A percentile compares a stretch with the other conserved stretches of the same genome.
Evolutionary conservation across 2,888 invertebrate genomes (phyloP).

Genomic region (Gnatocerus cornutus): DNA sequence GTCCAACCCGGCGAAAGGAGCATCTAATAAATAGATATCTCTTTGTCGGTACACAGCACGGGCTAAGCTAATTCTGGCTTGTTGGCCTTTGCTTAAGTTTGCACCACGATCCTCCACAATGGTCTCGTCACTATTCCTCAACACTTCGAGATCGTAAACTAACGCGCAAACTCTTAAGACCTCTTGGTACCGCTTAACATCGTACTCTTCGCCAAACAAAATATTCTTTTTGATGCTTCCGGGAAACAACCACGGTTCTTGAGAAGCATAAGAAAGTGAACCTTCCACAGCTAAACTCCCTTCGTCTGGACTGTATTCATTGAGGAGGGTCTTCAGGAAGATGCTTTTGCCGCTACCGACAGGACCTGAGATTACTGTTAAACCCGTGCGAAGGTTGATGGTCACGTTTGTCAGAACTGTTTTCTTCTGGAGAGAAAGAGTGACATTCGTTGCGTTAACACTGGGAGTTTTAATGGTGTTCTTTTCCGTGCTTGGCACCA

Average conservation of each 20-base stretch:
- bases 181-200: constrained; percentile 74
- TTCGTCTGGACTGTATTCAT: constrained; percentile 65
- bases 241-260: constrained; percentile 78
- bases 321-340: constrained; percentile 68
- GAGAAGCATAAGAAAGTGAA: constrained; percentile 74
- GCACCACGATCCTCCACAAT: constrained; percentile 87
- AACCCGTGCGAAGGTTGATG: constrained; percentile 68
- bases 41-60: constrained; percentile 83
- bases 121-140: constrained; percentile 81
- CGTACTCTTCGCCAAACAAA: constrained; percentile 79
- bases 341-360: constrained; percentile 79
- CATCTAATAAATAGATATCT: constrained; percentile 85
- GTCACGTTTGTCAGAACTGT: constrained; percentile 69
- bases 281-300: constrained; percentile 72
- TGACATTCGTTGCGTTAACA: background rate
- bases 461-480: background rate
- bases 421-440: constrained; percentile 44
- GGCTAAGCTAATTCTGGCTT: constrained; percentile 85
- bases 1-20: constrained; percentile 87
- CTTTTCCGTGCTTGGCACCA: background rate
- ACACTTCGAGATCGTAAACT: constrained; percentile 73
- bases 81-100: constrained; percentile 88
- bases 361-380: constrained; percentile 77
- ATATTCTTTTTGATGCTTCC: constrained; percentile 84
- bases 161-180: constrained; percentile 79